Percentiles rank a stretch among this genome's conserved stretches.
These are phyloP conservation scores for Epirrhoe alternata DNA, from an alignment of 2,888 invertebrate species.

Conservation along the genomic window DNA sequence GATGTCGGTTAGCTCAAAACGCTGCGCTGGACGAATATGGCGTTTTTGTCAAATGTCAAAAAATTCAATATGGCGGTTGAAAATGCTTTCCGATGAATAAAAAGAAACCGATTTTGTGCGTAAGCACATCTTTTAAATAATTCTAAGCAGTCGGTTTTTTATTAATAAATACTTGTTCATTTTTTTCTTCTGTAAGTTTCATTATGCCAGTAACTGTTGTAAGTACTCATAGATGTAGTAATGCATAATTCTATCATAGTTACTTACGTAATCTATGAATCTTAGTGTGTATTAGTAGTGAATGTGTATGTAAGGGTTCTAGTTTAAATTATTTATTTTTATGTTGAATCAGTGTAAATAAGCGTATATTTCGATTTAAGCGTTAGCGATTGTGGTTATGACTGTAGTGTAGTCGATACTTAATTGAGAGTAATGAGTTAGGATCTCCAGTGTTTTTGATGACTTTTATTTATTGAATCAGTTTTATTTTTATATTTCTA, in stretches of 20 bases:
- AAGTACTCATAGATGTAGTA: constrained; percentile 60
- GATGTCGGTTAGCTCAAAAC: neutral
- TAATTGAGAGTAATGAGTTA: constrained; percentile 60
- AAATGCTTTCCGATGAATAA: neutral
- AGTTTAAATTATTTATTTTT: constrained; percentile 84
- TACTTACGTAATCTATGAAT: constrained; percentile 39
- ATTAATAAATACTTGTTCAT: constrained; percentile 17
- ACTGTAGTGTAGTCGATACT: constrained; percentile 61
- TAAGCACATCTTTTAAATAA: neutral
- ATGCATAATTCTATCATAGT: constrained; percentile 28
- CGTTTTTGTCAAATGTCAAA: neutral
- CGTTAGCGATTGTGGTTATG: constrained; percentile 78
- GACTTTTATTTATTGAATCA: constrained; percentile 63
- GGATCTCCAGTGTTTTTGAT: constrained; percentile 69
- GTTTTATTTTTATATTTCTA: constrained; percentile 39
- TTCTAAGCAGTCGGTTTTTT: neutral
- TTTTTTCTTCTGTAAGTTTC: constrained; percentile 53
- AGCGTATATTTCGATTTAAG: constrained; percentile 76
- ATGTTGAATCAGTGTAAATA: constrained; percentile 84
- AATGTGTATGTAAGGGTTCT: constrained; percentile 72
- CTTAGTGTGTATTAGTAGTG: constrained; percentile 76
- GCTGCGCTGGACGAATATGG: neutral
- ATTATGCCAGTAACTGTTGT: constrained; percentile 79
- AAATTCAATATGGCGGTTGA: neutral
- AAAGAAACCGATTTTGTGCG: too few relatives aligned